These are phyloP conservation scores for Papilio demoleus DNA, from an alignment of 2,888 invertebrate genomes.

Conservation along the genomic window DNA sequence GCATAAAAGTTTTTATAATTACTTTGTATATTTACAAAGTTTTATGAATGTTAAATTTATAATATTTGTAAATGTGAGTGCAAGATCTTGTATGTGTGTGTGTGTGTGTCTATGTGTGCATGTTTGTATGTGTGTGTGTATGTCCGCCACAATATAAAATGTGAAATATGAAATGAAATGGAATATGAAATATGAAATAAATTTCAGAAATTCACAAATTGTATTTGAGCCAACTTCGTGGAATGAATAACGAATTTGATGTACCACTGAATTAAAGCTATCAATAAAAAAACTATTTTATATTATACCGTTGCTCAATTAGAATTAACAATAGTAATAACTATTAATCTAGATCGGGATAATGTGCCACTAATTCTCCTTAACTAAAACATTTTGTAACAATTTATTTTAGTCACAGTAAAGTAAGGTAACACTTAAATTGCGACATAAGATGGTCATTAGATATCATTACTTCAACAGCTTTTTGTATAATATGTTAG, in stretches of 20 bases:
- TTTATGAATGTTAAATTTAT: no score
- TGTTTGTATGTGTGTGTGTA: no score
- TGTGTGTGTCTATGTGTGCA: no score
- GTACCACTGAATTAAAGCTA: neutral
- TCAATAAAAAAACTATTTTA: neutral
- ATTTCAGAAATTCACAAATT: constrained; percentile 10
- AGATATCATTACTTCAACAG: neutral
- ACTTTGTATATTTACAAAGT: no score
- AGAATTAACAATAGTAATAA: neutral
- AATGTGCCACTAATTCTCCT: no score
- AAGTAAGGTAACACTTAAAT: neutral
- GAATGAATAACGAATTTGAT: constrained; percentile 3
- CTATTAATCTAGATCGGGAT: neutral
- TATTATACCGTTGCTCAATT: neutral
- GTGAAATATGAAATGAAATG: neutral
- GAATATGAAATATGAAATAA: neutral
- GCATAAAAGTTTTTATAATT: no score
- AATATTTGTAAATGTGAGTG: no score
- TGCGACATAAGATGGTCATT: neutral
- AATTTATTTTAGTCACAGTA: no score
- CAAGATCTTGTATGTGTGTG: no score
- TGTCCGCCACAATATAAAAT: no score
- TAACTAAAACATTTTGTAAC: no score
- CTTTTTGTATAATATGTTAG: constrained; percentile 12
- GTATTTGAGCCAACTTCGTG: neutral